Percentiles rank a stretch among this genome's conserved stretches.
Evolutionary conservation across 1,140 invertebrate genomes (phyloP).

Genomic region (Dryas iulia): DNA sequence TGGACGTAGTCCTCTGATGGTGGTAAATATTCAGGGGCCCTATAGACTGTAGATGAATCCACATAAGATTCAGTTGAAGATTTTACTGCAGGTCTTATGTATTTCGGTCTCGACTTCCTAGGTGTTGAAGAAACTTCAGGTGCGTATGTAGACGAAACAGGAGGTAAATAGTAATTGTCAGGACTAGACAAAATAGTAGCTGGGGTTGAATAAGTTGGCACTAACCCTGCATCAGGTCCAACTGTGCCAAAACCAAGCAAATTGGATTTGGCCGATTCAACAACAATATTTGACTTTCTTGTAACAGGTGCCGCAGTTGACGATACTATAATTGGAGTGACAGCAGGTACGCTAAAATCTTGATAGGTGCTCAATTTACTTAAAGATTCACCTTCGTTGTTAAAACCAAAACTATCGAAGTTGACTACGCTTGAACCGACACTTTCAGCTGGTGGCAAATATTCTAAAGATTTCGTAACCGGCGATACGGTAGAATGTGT

Average conservation of each 20-base stretch:
- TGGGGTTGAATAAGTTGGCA: constrained; percentile 57
- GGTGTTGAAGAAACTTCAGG: constrained; percentile 32
- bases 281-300: constrained; percentile 67
- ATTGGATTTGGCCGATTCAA: constrained; percentile 68
- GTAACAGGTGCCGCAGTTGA: constrained; percentile 42
- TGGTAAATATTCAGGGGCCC: constrained; percentile 67
- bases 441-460: constrained; percentile 33
- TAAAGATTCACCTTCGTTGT: constrained; percentile 32
- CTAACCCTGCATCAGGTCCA: constrained; percentile 71
- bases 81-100: constrained; percentile 46
- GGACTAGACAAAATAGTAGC: constrained; percentile 42
- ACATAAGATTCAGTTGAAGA: constrained; percentile 52
- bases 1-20: constrained; percentile 43
- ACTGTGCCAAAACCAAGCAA: constrained; percentile 75
- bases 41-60: constrained; percentile 53
- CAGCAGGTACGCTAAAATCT: constrained; percentile 38
- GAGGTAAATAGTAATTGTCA: constrained; percentile 36
- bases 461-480: constrained; percentile 24
- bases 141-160: constrained; percentile 38
- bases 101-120: constrained; percentile 37
- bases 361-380: constrained; percentile 43
- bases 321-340: constrained; percentile 26
- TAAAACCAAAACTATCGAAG: constrained; percentile 54
- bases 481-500: constrained; percentile 22
- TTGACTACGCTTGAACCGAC: constrained; percentile 36